These are phyloP conservation scores for Promerops cafer DNA, from an alignment of 2,113 vertebrate genomes.

Conservation along the genomic window DNA sequence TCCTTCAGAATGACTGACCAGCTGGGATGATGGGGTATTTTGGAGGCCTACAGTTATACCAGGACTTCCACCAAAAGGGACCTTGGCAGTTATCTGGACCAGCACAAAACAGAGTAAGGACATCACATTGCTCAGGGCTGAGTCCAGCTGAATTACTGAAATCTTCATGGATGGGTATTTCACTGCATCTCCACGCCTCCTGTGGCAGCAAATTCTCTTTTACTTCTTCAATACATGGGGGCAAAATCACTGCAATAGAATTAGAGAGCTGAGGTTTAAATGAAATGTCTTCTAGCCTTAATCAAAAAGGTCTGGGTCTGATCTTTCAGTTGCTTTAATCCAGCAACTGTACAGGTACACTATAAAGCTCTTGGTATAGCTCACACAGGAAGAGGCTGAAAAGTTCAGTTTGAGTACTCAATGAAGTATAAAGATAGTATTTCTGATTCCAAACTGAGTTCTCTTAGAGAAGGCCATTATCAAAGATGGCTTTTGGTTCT, in stretches of 20 bases:
- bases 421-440: not conserved
- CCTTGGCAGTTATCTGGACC: not conserved
- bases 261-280: not conserved
- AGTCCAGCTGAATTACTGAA: not conserved
- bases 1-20: not conserved
- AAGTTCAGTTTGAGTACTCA: not conserved
- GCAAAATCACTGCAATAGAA: not conserved
- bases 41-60: not conserved
- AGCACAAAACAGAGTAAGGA: not conserved
- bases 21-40: accelerated
- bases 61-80: not conserved
- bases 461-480: not conserved
- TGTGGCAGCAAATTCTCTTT: not conserved
- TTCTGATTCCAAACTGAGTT: not conserved
- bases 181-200: not conserved
- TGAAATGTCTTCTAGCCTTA: not conserved
- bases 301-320: not conserved
- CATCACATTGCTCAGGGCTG: not conserved
- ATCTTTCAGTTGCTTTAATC: not conserved
- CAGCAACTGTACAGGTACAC: not conserved
- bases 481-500: not conserved
- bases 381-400: not conserved
- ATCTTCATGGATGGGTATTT: not conserved
- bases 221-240: not conserved
- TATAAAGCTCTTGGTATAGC: not conserved